A percentile compares a stretch with the other conserved stretches of the same genome.
Evolutionary conservation across 1,140 invertebrate genomes (phyloP).

Genomic region (Cotesia vestalis): DNA sequence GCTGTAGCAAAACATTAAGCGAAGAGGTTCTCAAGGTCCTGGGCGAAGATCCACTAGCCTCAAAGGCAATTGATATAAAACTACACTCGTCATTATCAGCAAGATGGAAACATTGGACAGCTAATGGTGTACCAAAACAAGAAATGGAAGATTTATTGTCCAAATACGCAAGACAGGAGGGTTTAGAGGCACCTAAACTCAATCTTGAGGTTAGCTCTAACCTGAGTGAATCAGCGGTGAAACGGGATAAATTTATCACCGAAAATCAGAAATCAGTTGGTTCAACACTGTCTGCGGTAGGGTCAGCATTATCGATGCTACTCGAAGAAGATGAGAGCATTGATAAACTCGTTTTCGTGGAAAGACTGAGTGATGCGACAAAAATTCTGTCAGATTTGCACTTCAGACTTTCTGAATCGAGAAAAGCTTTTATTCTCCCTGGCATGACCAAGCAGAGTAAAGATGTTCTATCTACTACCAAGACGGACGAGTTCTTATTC

Average conservation of each 20-base stretch:
- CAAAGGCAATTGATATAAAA: conserved; percentile 15
- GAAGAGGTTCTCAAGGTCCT: too few relatives aligned
- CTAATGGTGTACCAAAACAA: conserved; percentile 25
- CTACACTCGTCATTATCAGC: conserved; percentile 33
- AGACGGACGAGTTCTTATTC: conserved; percentile 19
- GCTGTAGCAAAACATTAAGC: too few relatives aligned
- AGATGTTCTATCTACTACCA: conserved; percentile 19
- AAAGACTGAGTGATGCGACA: conserved; percentile 6
- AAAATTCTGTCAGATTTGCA: conserved; percentile 11
- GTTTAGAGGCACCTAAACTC: conserved; percentile 31
- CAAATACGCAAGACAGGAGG: too few relatives aligned
- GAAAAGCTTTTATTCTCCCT: conserved; percentile 28
- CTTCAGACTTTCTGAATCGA: conserved; percentile 13
- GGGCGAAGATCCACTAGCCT: too few relatives aligned
- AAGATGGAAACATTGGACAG: conserved; percentile 33
- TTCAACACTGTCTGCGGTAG: conserved; percentile 27
- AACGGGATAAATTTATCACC: conserved; percentile 28
- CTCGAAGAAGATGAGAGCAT: conserved; percentile 35
- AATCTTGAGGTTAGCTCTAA: conserved; percentile 31
- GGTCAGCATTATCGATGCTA: conserved; percentile 20
- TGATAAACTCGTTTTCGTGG: conserved; percentile 19
- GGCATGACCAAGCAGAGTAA: conserved; percentile 10
- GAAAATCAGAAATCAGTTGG: conserved; percentile 28
- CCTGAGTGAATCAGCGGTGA: conserved; percentile 21
- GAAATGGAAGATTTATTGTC: too few relatives aligned